Conservation (phyloP, 1,140 invertebrate species). For the Saccostrea echinata region DNA sequence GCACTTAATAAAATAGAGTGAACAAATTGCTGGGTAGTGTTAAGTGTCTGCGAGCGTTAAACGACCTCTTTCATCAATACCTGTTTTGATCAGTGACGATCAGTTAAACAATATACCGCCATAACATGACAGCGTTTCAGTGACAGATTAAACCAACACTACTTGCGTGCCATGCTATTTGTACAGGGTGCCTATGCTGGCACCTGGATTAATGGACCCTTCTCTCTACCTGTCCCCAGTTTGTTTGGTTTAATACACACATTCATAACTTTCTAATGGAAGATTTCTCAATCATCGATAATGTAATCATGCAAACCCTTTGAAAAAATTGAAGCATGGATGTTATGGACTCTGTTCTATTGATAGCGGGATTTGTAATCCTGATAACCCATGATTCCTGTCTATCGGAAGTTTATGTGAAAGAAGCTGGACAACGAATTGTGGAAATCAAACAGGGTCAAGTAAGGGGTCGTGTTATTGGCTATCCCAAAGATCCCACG, state of each 20-base stretch:
- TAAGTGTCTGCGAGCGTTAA: conserved; percentile 33
- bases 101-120: conserved; percentile 28
- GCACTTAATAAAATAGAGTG: conserved; percentile 25
- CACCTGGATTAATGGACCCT: conserved; percentile 27
- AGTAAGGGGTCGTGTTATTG: neutral
- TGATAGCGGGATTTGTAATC: conserved; percentile 2
- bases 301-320: conserved; percentile 19
- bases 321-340: conserved; percentile 12
- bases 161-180: conserved; percentile 15
- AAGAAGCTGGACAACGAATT: conserved; percentile 6
- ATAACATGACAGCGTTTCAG: conserved; percentile 19
- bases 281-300: conserved; percentile 13
- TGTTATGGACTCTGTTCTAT: neutral
- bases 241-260: neutral
- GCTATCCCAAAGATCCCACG: neutral
- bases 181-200: neutral
- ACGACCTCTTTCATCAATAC: conserved; percentile 34
- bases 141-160: conserved; percentile 34
- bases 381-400: conserved; percentile 22
- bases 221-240: neutral
- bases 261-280: neutral
- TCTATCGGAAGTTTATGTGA: conserved; percentile 22
- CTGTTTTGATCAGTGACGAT: conserved; percentile 16
- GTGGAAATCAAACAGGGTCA: conserved; percentile 25
- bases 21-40: conserved; percentile 28